phyloP scores from a whole-genome alignment of 2,113 vertebrate species.

The Hirundichthys speculiger region DNA sequence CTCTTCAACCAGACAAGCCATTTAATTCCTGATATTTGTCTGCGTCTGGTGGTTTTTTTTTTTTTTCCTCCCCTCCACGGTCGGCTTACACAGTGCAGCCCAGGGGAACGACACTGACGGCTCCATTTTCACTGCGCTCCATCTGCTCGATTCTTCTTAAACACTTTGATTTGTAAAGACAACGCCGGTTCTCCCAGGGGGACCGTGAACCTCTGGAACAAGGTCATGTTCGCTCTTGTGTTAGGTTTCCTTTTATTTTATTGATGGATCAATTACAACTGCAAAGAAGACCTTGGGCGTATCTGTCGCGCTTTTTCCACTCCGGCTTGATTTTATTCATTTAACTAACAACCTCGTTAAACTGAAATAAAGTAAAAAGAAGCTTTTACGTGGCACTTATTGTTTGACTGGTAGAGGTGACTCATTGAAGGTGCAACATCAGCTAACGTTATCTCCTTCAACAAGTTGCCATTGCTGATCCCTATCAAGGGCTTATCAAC shows the following conservation, averaged over 20 bases:
- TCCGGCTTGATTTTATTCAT: background rate
- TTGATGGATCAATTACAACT: constrained; percentile 25
- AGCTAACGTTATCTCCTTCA: constrained; percentile 40
- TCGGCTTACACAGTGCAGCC: constrained; percentile 40
- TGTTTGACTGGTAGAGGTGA: constrained; percentile 10
- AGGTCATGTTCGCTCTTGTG: constrained; percentile 43
- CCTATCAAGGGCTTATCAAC: constrained; percentile 58
- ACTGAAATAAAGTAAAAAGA: background rate
- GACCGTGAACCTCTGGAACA: constrained; percentile 33
- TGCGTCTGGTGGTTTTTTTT: constrained; percentile 37
- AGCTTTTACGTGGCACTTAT: background rate
- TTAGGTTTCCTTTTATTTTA: constrained; percentile 24
- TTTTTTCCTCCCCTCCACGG: too few relatives aligned
- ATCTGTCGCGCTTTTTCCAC: background rate
- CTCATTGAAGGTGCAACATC: constrained; percentile 24
- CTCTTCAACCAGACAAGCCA: constrained; percentile 2
- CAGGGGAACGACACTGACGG: constrained; percentile 46
- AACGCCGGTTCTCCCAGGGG: constrained; percentile 51
- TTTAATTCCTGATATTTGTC: constrained; percentile 4
- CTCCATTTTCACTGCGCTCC: constrained; percentile 51
- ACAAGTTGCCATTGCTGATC: constrained; percentile 48
- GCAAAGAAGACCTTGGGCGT: background rate
- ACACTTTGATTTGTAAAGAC: constrained; percentile 66
- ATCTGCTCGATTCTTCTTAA: constrained; percentile 37
- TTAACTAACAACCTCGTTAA: background rate